Conservation (phyloP, 2,113 vertebrate genomes). For the Ibidorhyncha struthersii region DNA sequence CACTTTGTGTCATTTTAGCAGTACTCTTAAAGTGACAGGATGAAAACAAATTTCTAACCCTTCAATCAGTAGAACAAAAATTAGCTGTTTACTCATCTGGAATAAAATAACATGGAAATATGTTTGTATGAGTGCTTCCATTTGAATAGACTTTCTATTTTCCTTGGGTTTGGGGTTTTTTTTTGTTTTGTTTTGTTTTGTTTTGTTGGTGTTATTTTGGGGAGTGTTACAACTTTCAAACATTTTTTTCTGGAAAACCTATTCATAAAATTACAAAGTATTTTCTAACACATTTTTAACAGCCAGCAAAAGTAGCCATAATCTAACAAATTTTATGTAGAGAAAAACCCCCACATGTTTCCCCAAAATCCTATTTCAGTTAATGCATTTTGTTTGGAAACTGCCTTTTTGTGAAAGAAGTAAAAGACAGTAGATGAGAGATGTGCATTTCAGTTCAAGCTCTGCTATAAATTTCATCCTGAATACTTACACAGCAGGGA, state of each 20-base stretch:
- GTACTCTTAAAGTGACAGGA: not conserved
- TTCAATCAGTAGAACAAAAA: not conserved
- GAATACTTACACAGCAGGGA: not conserved
- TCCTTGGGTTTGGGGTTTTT: not conserved
- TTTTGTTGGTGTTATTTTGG: too few relatives aligned
- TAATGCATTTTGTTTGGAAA: not conserved
- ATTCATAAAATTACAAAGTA: not conserved
- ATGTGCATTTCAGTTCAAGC: not conserved
- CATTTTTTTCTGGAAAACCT: not conserved
- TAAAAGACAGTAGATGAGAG: not conserved
- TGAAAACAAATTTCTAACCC: not conserved
- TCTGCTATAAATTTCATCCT: not conserved
- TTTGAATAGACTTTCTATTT: not conserved
- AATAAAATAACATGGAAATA: not conserved
- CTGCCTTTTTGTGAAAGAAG: not conserved
- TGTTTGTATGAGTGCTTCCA: not conserved
- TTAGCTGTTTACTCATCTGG: not conserved
- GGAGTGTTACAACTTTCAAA: fast-evolving
- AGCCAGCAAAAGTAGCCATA: not conserved
- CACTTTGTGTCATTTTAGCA: not conserved
- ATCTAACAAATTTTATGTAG: not conserved
- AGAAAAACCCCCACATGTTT: fast-evolving
- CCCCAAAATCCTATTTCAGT: not conserved
- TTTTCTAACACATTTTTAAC: not conserved
- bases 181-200: not conserved